phyloP scores from a whole-genome alignment of 2,888 invertebrate species.

The Germaria angustata region DNA sequence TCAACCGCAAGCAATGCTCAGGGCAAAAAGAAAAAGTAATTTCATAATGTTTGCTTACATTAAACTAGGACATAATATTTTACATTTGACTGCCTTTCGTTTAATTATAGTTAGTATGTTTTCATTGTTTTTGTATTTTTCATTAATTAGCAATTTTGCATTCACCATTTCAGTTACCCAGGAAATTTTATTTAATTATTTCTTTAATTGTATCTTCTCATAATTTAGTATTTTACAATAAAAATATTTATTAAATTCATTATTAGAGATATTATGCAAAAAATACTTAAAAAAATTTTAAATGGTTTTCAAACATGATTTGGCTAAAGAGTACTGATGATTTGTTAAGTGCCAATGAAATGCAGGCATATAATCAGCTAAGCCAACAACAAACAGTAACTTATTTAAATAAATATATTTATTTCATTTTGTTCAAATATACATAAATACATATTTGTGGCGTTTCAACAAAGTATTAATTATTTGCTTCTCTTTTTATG shows the following conservation, averaged over 20 bases:
- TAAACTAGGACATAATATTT: slow-evolving; percentile 13
- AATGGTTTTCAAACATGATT: too few species aligned
- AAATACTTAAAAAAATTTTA: too few species aligned
- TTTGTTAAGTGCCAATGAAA: too few species aligned
- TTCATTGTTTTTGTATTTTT: neutral
- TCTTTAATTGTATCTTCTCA: slow-evolving; percentile 17
- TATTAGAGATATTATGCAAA: too few species aligned
- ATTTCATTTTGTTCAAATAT: neutral
- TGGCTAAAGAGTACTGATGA: too few species aligned
- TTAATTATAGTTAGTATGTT: neutral
- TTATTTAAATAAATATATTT: neutral
- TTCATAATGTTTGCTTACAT: neutral
- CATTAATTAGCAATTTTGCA: neutral
- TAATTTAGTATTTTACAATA: slow-evolving; percentile 16
- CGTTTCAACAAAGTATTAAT: neutral
- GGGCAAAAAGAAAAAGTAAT: slow-evolving; percentile 78
- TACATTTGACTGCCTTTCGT: slow-evolving; percentile 4
- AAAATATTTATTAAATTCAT: slow-evolving; percentile 36
- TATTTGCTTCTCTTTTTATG: neutral
- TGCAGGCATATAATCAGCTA: too few species aligned
- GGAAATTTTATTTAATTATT: neutral
- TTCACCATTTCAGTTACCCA: slow-evolving; percentile 13
- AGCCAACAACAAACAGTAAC: too few species aligned
- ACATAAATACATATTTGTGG: too few species aligned
- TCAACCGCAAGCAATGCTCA: slow-evolving; percentile 69